Conservation (phyloP, 2,888 invertebrate species). For the Euplexia lucipara region DNA sequence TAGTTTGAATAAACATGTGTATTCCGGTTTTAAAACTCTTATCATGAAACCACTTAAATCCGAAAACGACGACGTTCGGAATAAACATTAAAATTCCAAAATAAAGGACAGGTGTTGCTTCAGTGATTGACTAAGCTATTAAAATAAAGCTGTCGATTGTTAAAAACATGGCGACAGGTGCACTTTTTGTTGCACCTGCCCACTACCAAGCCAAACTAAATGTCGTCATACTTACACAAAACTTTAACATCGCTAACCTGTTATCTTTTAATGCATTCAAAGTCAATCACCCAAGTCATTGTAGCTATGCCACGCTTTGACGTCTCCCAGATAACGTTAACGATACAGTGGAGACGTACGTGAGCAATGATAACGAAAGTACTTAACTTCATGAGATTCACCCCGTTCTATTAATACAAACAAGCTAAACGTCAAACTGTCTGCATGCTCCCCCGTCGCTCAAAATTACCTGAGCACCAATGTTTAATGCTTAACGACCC, state of each 20-base stretch:
- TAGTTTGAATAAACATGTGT: not conserved
- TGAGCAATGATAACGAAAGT: constrained; percentile 35
- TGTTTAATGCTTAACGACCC: constrained; percentile 55
- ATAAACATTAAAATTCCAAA: not conserved
- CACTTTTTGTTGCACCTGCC: constrained; percentile 16
- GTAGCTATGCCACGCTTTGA: constrained; percentile 19
- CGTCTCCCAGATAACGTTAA: constrained; percentile 43
- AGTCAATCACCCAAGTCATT: constrained; percentile 28
- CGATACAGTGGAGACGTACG: constrained; percentile 25
- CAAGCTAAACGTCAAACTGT: constrained; percentile 38
- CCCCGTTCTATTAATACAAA: constrained; percentile 35
- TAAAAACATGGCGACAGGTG: constrained; percentile 22
- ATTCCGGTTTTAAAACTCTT: constrained; percentile 1
- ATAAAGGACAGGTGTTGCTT: constrained; percentile 4
- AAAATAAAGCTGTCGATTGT: constrained; percentile 17
- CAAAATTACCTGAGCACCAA: constrained; percentile 50
- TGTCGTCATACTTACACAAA: not conserved
- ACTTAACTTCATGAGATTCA: constrained; percentile 19
- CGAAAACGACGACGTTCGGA: too few species aligned
- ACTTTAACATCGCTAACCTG: not conserved
- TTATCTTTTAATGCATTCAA: constrained; percentile 13
- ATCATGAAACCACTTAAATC: not conserved
- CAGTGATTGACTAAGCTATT: constrained; percentile 11
- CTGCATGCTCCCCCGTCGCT: constrained; percentile 46
- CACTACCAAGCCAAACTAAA: not conserved